Base-by-base conservation (phyloP, 2,888 invertebrate genomes). In the Palloptera scutellata region DNA sequence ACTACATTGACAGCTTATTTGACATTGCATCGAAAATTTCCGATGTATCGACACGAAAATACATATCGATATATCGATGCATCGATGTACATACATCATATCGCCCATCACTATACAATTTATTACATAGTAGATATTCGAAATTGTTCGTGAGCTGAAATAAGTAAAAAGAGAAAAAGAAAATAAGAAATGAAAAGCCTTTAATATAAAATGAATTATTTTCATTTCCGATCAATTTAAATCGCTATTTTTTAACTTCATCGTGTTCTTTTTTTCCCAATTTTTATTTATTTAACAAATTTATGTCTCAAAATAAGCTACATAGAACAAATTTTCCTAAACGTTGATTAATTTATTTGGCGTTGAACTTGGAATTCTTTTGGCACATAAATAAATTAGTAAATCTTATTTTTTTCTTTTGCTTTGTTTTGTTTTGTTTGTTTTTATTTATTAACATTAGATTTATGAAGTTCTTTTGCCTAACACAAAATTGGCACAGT, bases 291-390 rank as follows among this genome's bases (percentile, higher is more conserved):
- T 30, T 30, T 30, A 30, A 30, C 30, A 30, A 30, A 30, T 30
- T 30, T 30, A 30, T 30, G 30, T 30, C 30, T 30, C 30, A 30
- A 30, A 30, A 30, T 30, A 30, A 30, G 30, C 30, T 30, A 30
- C 30, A n/a, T n/a, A n/a, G n/a, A n/a, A n/a, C n/a, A 30, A 30
- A 30, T 30, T 30, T 30, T 30, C 30, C 20, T 30, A 51, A 63
- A 64, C 51, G 42, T 67, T 67, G 64, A 67, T 67, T 67, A 67
- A 67, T 64, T 67, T 67, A 41, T 48, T 67, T 20, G 41, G 41
- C 55, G 67, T 41, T 64, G 55, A 59, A 59, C 48, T 59, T 67
- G 59, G 48, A 60, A 60, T 60, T 51, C 20, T 62, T 51, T 15
- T 57, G 58, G 54, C 67, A 58, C 40, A 20, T 57, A 59, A 62